Evolutionary conservation across 2,888 invertebrate genomes (phyloP).

Genomic region (Aphidius colemani): DNA sequence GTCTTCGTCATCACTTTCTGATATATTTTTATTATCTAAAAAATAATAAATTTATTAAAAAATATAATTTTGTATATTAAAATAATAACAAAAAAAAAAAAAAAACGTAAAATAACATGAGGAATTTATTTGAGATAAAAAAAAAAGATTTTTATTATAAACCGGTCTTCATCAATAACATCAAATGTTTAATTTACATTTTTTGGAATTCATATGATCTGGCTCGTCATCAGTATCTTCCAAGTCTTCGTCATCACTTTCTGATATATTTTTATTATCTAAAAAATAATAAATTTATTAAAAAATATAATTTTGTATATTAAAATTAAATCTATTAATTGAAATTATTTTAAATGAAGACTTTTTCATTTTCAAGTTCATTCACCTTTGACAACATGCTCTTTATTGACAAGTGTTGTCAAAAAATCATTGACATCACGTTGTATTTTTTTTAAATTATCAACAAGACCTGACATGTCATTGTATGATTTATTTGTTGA

Average conservation of each 20-base stretch:
- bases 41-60: constrained; percentile 23
- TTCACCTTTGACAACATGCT: constrained; percentile 31
- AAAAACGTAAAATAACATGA: too few species aligned
- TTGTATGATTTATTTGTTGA: constrained; percentile 16
- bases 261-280: constrained; percentile 37
- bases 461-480: constrained; percentile 39
- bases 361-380: constrained; percentile 20
- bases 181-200: constrained; percentile 42
- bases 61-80: background rate
- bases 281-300: constrained; percentile 29
- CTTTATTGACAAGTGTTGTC: constrained; percentile 43
- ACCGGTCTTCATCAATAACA: background rate
- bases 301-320: background rate
- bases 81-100: background rate
- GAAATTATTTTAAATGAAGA: constrained; percentile 9
- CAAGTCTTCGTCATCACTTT: constrained; percentile 38
- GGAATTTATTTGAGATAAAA: background rate
- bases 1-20: constrained; percentile 39
- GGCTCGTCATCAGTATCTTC: constrained; percentile 34
- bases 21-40: constrained; percentile 37
- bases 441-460: constrained; percentile 42
- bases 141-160: too few species aligned
- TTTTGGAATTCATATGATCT: constrained; percentile 43
- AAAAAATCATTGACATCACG: constrained; percentile 47
- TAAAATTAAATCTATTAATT: constrained; percentile 4